Conservation (phyloP, 2,113 vertebrate species). For the Zosterops lateralis region DNA sequence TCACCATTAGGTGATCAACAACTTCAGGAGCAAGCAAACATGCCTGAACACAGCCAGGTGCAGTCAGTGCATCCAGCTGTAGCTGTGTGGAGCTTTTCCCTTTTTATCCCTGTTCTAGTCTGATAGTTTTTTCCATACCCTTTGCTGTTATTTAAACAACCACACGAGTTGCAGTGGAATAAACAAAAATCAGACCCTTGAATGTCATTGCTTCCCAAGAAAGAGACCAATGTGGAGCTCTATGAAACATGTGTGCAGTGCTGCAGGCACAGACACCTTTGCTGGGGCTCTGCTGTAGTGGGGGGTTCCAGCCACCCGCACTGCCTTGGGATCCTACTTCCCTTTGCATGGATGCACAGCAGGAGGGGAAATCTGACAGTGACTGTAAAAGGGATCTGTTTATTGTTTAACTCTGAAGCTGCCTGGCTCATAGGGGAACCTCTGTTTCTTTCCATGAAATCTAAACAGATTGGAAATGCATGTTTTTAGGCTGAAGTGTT, state of each 20-base stretch:
- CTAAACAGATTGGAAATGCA: neutral
- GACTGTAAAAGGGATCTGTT: neutral
- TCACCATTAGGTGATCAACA: neutral
- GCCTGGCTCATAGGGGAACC: neutral
- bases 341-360: neutral
- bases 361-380: neutral
- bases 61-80: neutral
- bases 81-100: neutral
- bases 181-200: neutral
- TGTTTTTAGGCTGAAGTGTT: neutral
- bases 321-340: neutral
- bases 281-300: accelerated
- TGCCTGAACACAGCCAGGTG: neutral
- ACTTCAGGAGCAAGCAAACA: neutral
- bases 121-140: neutral
- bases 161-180: accelerated
- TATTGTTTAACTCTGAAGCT: neutral
- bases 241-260: accelerated
- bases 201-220: neutral
- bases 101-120: neutral
- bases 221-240: neutral
- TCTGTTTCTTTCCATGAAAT: accelerated
- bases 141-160: neutral
- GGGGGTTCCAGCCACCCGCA: neutral
- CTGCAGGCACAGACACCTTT: neutral